Evolutionary conservation across 30 jellyfish, hydroid and myxozoan genomes (phyloP).

Genomic region (Turritopsis rubra): DNA sequence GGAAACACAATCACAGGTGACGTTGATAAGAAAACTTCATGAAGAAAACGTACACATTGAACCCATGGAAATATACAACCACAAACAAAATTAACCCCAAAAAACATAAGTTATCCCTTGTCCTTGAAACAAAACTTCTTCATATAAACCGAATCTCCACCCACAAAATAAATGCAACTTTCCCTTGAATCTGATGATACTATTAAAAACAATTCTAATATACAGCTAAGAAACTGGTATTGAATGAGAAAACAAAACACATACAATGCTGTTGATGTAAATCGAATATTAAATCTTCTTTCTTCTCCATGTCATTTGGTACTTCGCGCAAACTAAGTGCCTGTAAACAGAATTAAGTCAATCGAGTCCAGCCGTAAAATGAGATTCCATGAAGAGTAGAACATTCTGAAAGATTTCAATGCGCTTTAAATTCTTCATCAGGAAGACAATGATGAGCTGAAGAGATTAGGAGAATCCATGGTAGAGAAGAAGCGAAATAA

Average conservation of each 20-base stretch:
- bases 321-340: slow-evolving; percentile 46
- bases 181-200: no score
- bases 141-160: no score
- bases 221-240: no score
- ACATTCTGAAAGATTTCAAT: background rate
- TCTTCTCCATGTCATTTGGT: slow-evolving; percentile 60
- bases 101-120: no score
- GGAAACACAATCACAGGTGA: no score
- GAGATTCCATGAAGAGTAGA: background rate
- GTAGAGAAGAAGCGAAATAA: no score
- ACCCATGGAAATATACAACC: background rate
- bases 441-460: no score
- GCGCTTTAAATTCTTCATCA: background rate
- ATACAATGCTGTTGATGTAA: slow-evolving; percentile 59
- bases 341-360: slow-evolving; percentile 27
- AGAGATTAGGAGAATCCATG: no score
- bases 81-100: background rate
- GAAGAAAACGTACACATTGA: background rate
- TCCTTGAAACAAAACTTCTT: no score
- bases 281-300: slow-evolving; percentile 67
- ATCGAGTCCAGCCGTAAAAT: background rate
- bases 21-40: background rate
- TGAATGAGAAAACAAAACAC: background rate
- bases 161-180: no score
- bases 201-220: no score